Conservation (phyloP, 2,888 invertebrate species). For the Parasteatoda lunata region DNA sequence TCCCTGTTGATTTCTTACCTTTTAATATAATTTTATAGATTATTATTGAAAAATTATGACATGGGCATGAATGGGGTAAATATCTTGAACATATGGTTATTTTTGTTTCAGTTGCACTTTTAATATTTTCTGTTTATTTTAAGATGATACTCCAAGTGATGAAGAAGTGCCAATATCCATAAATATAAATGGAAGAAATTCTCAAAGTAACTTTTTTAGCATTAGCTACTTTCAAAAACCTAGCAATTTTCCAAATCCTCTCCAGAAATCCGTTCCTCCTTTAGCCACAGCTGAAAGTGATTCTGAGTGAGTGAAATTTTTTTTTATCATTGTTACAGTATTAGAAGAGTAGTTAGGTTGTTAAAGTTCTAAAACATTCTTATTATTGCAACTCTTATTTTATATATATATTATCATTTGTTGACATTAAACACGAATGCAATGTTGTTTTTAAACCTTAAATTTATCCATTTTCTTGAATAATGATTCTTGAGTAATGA, state of each 20-base stretch:
- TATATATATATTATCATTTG: too few species aligned
- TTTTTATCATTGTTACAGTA: not conserved
- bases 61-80: not conserved
- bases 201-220: slow-evolving; percentile 8
- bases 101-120: not conserved
- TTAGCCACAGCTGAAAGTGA: slow-evolving; percentile 58
- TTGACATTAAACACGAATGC: too few species aligned
- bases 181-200: slow-evolving; percentile 7
- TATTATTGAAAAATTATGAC: too few species aligned
- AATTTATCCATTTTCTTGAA: too few species aligned
- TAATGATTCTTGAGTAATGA: too few species aligned
- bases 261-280: slow-evolving; percentile 29
- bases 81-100: not conserved
- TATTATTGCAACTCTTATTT: too few species aligned
- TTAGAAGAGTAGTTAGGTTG: too few species aligned
- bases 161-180: slow-evolving; percentile 32
- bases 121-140: not conserved
- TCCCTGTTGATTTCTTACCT: too few species aligned
- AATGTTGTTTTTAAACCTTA: too few species aligned
- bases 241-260: not conserved
- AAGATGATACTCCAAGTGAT: slow-evolving; percentile 60
- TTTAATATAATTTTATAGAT: too few species aligned
- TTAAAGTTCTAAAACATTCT: too few species aligned
- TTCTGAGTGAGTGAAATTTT: slow-evolving; percentile 51
- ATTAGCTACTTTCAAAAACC: not conserved